A percentile compares a stretch with the other conserved stretches of the same genome.
These are phyloP conservation scores for Poeciliopsis presidionis DNA, from an alignment of 2,797 vertebrate genomes.

Conservation along the genomic window DNA sequence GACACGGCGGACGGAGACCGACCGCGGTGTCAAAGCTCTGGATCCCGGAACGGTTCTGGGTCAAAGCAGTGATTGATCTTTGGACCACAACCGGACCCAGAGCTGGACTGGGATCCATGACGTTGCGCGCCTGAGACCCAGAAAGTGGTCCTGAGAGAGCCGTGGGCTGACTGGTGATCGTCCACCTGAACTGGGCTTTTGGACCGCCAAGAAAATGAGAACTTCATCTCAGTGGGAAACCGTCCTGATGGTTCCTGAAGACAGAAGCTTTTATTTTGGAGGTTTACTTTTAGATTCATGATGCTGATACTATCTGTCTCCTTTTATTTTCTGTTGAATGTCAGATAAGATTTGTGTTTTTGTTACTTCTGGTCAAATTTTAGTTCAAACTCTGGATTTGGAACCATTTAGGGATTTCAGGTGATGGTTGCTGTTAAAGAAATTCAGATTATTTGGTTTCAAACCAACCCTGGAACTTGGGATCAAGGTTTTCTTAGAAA, in stretches of 20 bases:
- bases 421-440: neutral
- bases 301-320: neutral
- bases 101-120: slow-evolving; percentile 25
- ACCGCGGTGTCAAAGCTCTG: neutral
- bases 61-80: neutral
- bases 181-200: neutral
- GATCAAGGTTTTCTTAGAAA: neutral
- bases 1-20: slow-evolving; percentile 10
- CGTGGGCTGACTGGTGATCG: neutral
- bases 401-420: neutral
- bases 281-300: neutral
- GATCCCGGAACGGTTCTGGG: slow-evolving; percentile 32
- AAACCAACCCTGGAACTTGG: neutral
- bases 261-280: slow-evolving; percentile 1
- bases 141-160: slow-evolving; percentile 75
- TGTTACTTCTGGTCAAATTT: neutral
- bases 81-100: neutral
- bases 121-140: slow-evolving; percentile 44
- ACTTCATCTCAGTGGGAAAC: neutral
- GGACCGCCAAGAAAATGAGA: neutral
- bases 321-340: neutral
- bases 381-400: neutral
- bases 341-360: neutral
- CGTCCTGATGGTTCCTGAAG: neutral
- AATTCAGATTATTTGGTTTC: neutral